Percentiles rank a stretch among this genome's conserved stretches.
These are phyloP conservation scores for Salmo trutta DNA, from an alignment of 2,797 vertebrate genomes.

Conservation along the genomic window DNA sequence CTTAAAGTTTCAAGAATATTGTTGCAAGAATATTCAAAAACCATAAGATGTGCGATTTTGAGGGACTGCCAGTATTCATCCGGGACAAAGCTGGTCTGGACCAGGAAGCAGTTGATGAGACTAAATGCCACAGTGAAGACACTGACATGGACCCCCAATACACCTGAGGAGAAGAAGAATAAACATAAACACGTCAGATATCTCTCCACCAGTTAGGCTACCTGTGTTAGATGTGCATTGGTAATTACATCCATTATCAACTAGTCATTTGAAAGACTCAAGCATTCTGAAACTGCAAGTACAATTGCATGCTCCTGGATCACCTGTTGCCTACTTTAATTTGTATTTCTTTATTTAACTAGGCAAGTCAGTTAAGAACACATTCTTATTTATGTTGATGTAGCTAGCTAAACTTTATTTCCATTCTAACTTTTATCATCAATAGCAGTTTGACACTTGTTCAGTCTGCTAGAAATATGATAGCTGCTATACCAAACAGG, in stretches of 20 bases:
- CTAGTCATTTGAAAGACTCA: not conserved
- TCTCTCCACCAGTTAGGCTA: not conserved
- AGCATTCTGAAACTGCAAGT: not conserved
- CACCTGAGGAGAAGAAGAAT: slow-evolving; percentile 64
- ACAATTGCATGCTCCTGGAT: not conserved
- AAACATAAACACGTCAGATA: not conserved
- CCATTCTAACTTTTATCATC: not conserved
- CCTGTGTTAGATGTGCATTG: not conserved
- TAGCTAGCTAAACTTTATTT: not conserved
- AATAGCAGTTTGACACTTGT: not conserved
- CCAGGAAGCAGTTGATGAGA: slow-evolving; percentile 86
- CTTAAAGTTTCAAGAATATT: not conserved
- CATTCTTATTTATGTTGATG: too few species aligned
- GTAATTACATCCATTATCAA: not conserved
- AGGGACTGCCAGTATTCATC: slow-evolving; percentile 98
- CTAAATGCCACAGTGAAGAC: slow-evolving; percentile 77
- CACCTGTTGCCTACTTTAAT: not conserved
- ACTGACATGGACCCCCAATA: slow-evolving; percentile 68
- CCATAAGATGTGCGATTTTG: slow-evolving; percentile 91
- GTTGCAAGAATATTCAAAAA: slow-evolving; percentile 90
- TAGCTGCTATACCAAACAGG: not conserved
- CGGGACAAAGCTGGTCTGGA: slow-evolving; percentile 94
- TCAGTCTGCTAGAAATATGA: not conserved
- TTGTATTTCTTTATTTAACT: too few species aligned
- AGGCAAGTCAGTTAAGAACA: too few species aligned